Conservation (phyloP, 2,797 vertebrate genomes). For the Enteromius paludinosus region DNA sequence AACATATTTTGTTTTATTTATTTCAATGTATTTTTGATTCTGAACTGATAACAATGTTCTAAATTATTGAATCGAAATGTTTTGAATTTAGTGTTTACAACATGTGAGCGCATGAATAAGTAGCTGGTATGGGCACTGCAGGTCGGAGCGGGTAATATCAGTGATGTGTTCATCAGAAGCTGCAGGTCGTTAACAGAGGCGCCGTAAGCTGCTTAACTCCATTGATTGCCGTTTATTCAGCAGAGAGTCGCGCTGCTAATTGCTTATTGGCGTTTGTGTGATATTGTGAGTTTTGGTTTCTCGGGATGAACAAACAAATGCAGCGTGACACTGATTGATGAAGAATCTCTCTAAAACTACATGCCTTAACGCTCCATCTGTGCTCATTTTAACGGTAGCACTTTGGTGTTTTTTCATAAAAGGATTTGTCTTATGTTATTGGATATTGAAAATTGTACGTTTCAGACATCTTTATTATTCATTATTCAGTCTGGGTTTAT, state of each 20-base stretch:
- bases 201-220: background rate
- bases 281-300: background rate
- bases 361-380: background rate
- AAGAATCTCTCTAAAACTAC: background rate
- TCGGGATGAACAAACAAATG: background rate
- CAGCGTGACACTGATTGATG: background rate
- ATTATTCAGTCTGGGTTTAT: background rate
- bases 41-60: background rate
- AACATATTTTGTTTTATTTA: background rate
- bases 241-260: background rate
- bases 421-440: background rate
- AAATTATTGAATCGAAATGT: background rate
- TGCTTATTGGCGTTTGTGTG: background rate
- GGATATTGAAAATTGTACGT: background rate
- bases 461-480: background rate
- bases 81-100: background rate
- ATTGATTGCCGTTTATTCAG: slow-evolving; percentile 7
- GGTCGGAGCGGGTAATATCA: background rate
- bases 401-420: background rate
- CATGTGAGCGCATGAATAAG: background rate
- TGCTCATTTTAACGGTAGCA: background rate
- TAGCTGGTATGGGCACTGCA: too few relatives aligned
- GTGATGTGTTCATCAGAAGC: background rate
- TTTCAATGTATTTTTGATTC: too few relatives aligned
- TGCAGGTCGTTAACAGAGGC: background rate